Evolutionary conservation across 2,113 vertebrate genomes (phyloP), one percentile per base, ranked within the genome.

Genomic region (Helogale parvula): DNA sequence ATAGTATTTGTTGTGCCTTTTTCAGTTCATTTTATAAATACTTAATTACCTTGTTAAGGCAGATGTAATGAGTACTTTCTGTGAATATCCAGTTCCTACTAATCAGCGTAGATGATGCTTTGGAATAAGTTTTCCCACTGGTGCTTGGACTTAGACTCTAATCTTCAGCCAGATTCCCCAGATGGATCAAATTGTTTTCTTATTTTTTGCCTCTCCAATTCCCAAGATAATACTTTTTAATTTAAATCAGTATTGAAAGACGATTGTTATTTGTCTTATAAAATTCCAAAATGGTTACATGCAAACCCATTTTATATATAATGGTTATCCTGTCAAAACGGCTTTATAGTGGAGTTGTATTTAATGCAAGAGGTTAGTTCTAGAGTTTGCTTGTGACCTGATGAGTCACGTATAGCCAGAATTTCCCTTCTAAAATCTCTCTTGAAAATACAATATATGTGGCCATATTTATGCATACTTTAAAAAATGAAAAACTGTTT

Each of bases 221-320:
- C n/a, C 10, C 35, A 87, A 38, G 11, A 90, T 92, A 85, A 68
- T 83, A 41, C 52, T 25, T 50, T 96, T 80, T 91, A 80, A 16
- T 93, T 97, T 86, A 84, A 90, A 80, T 95, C 38, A 29, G 10
- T 90, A 33, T 76, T 91, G 52, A 69, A 35, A 90, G 21, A 65
- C 23, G 83, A n/a, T 19, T 54, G 3, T 41, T 82, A 25, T 12
- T 80, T 52, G 9, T 80, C 47, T 94, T 93, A 87, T 88, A 93
- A 81, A 71, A 54, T 21, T 90, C 38, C 33, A 57, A 84, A 90
- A 35, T 69, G 19, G 81, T 90, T 69, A 93, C 27, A 2, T 71
- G 1, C 23, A 79, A 88, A 94, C n/a, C 17, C 50, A 15, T 52
- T 69, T 97, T 81, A 68, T 82, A 74, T 81, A 86, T 91, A 83